Conservation (phyloP, 2,113 vertebrate genomes). For the Rhineura floridana region DNA sequence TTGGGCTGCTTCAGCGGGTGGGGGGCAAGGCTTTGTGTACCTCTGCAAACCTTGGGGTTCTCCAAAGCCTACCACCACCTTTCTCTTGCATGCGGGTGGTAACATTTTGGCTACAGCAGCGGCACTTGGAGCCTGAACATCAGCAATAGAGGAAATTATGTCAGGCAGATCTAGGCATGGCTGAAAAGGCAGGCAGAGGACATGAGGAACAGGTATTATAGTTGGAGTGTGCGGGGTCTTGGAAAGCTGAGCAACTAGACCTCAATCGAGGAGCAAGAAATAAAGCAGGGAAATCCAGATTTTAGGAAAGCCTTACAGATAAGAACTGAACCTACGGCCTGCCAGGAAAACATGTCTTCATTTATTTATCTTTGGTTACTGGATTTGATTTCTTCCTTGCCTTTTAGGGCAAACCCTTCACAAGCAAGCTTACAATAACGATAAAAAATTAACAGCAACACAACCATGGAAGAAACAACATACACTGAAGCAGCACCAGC, state of each 20-base stretch:
- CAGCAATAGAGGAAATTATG: too few species aligned
- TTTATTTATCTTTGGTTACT: background rate
- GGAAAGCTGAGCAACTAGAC: background rate
- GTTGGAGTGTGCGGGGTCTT: background rate
- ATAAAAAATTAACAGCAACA: background rate
- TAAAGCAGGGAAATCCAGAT: background rate
- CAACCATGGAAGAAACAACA: background rate
- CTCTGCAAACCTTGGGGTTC: too few species aligned
- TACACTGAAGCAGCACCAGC: background rate
- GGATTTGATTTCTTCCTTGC: background rate
- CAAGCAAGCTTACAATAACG: background rate
- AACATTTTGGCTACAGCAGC: too few species aligned
- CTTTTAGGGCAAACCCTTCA: background rate
- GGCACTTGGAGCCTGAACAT: too few species aligned
- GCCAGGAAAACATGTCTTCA: too few species aligned
- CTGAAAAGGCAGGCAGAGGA: background rate
- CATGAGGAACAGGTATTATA: background rate
- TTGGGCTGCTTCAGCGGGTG: too few species aligned
- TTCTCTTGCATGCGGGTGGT: too few species aligned
- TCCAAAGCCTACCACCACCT: too few species aligned
- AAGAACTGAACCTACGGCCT: background rate
- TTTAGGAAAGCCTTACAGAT: background rate
- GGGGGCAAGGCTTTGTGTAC: too few species aligned
- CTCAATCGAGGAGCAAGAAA: background rate
- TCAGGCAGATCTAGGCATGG: background rate